Evolutionary conservation across 2,888 invertebrate species (phyloP).

Genomic region (Ornithoptera priamus): DNA sequence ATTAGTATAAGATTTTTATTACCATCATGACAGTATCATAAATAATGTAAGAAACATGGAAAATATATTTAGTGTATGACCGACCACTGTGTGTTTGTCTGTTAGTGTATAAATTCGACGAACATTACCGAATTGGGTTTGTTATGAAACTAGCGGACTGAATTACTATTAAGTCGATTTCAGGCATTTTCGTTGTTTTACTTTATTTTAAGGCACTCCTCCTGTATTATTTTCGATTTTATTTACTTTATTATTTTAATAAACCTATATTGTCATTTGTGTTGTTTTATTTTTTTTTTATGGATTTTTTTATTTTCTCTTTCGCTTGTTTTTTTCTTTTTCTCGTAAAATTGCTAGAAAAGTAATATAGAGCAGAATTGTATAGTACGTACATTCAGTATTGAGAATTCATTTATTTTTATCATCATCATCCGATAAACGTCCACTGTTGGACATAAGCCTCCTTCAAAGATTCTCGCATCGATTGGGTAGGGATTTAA

Average conservation of each 20-base stretch:
- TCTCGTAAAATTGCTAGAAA: not conserved
- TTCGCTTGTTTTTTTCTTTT: slow-evolving; percentile 13
- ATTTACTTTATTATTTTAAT: slow-evolving; percentile 46
- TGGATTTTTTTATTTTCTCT: slow-evolving; percentile 31
- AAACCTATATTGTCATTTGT: slow-evolving; percentile 41
- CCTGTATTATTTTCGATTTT: slow-evolving; percentile 50
- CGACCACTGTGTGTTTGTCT: not conserved
- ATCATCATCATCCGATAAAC: too few relatives aligned
- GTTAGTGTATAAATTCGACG: not conserved
- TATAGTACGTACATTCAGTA: too few relatives aligned
- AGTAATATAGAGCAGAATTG: too few relatives aligned
- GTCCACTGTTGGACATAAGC: too few relatives aligned
- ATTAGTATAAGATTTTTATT: slow-evolving; percentile 21
- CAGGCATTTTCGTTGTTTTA: slow-evolving; percentile 22
- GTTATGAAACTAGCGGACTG: slow-evolving; percentile 14
- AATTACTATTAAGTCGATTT: slow-evolving; percentile 7
- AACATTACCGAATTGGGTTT: slow-evolving; percentile 2
- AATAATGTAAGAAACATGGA: slow-evolving; percentile 24
- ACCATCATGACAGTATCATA: slow-evolving; percentile 40
- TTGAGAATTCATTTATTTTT: too few relatives aligned
- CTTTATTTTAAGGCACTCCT: slow-evolving; percentile 40
- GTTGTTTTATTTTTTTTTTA: slow-evolving; percentile 41
- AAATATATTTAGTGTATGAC: not conserved
- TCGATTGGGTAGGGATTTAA: too few relatives aligned
- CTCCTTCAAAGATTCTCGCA: too few relatives aligned